A percentile compares a stretch with the other conserved stretches of the same genome.
phyloP scores from a whole-genome alignment of 35 echinoderm and acorn worm genomes.

The Antedon bifida region DNA sequence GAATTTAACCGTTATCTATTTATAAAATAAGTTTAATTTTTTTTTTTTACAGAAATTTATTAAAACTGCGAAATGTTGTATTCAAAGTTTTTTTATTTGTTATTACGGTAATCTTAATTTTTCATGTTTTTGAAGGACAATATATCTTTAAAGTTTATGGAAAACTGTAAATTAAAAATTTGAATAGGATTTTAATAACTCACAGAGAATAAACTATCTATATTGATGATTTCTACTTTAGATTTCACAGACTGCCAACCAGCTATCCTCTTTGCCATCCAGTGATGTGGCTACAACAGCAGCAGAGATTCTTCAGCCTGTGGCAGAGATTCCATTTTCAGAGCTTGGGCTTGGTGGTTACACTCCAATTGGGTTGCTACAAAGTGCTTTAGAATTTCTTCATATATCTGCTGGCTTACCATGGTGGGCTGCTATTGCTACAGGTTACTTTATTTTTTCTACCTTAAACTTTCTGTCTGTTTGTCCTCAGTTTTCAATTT shows the following conservation, averaged over 20 bases:
- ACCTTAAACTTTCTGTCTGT: background rate
- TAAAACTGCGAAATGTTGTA: no score
- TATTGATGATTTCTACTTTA: background rate
- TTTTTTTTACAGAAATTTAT: no score
- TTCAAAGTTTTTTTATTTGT: no score
- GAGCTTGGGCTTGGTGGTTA: constrained; percentile 76
- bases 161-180: no score
- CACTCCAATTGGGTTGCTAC: constrained; percentile 62
- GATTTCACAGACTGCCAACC: background rate
- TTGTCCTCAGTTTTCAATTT: background rate
- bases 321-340: constrained; percentile 67
- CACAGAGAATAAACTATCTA: no score
- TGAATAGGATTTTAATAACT: no score
- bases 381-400: constrained; percentile 52
- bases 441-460: constrained; percentile 25
- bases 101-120: no score
- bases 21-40: no score
- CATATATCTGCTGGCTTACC: constrained; percentile 76
- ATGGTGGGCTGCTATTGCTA: constrained; percentile 81
- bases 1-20: no score
- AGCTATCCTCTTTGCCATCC: background rate
- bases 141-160: no score
- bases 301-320: constrained; percentile 64
- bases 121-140: no score
- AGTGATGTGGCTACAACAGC: constrained; percentile 25